Conservation (phyloP, 2,888 invertebrate species). For the Cheilosia soror region DNA sequence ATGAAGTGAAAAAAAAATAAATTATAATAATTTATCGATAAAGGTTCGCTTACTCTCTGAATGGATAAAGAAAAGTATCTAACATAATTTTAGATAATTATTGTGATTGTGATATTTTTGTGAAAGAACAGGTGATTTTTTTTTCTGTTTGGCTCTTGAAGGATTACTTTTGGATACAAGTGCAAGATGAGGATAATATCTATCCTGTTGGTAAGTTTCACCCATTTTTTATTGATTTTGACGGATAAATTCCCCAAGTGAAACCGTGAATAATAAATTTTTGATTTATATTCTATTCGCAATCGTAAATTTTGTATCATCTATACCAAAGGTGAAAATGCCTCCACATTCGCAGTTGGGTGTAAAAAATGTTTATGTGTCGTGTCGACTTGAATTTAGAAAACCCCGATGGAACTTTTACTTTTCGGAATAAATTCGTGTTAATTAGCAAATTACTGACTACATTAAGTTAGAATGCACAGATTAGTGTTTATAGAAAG, state of each 20-base stretch:
- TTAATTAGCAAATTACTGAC: constrained; percentile 23
- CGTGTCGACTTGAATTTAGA: constrained; percentile 35
- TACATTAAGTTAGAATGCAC: constrained; percentile 29
- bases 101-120: constrained; percentile 36
- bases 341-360: constrained; percentile 1
- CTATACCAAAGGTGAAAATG: constrained; percentile 13
- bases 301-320: constrained; percentile 22
- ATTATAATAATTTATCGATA: background rate
- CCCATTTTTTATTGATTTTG: background rate
- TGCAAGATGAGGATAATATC: constrained; percentile 69
- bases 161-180: constrained; percentile 67
- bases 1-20: constrained; percentile 26
- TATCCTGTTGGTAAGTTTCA: constrained; percentile 60
- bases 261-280: constrained; percentile 21
- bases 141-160: background rate
- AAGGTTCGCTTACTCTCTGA: constrained; percentile 22
- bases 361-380: background rate
- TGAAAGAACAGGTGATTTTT: background rate
- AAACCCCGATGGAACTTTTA: constrained; percentile 46
- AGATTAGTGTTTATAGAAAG: constrained; percentile 39
- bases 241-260: constrained; percentile 2
- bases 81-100: constrained; percentile 31
- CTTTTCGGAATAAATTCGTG: constrained; percentile 34
- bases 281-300: constrained; percentile 36
- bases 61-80: constrained; percentile 63